phyloP scores from a whole-genome alignment of 2,888 invertebrate genomes.

The Frankliniella intonsa region DNA sequence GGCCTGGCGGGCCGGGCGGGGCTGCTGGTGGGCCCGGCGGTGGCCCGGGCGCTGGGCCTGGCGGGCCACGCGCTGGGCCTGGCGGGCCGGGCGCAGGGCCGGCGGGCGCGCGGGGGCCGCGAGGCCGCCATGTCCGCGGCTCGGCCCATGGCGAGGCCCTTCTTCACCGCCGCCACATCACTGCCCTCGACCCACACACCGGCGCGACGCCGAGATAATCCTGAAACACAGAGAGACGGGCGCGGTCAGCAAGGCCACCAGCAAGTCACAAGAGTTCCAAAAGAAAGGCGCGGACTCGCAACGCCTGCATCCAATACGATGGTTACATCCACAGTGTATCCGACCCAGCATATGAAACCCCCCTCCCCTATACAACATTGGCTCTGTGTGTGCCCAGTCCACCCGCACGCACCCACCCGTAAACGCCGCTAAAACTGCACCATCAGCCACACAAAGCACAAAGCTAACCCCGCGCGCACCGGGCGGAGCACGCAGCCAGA shows the following conservation, averaged over 20 bases:
- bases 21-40: background rate
- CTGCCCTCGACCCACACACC: background rate
- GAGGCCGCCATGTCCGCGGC: background rate
- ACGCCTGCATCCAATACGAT: too few relatives aligned
- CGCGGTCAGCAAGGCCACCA: background rate
- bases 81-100: background rate
- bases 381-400: too few relatives aligned
- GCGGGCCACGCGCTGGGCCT: background rate
- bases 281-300: too few relatives aligned
- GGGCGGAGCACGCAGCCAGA: background rate
- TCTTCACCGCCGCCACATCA: constrained; percentile 4
- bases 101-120: background rate
- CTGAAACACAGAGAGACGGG: background rate
- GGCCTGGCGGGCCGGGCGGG: background rate
- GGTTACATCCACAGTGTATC: too few relatives aligned
- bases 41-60: background rate
- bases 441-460: background rate
- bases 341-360: too few relatives aligned
- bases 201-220: background rate
- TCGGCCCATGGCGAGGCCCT: background rate
- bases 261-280: too few relatives aligned
- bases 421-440: background rate
- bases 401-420: too few relatives aligned
- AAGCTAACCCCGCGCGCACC: background rate
- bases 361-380: too few relatives aligned